Evolutionary conservation across 2,797 vertebrate species (phyloP).

Genomic region (Channallabes apus): DNA sequence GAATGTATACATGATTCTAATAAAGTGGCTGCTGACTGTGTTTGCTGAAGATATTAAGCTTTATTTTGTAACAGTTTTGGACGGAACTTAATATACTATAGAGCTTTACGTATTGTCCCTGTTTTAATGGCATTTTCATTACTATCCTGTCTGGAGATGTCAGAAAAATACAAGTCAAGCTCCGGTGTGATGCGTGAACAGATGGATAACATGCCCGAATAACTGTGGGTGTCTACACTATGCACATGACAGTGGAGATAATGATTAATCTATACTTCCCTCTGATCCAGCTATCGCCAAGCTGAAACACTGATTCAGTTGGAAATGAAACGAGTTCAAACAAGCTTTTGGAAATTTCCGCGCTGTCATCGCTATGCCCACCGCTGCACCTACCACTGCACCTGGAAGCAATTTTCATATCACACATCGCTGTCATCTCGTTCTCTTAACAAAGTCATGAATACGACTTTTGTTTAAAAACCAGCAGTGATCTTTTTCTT

Average conservation of each 20-base stretch:
- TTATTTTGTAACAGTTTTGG: neutral
- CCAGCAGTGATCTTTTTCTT: neutral
- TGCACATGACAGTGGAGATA: neutral
- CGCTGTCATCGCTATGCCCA: conserved; percentile 17
- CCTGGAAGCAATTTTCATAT: conserved; percentile 44
- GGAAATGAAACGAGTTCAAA: neutral
- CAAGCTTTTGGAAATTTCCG: neutral
- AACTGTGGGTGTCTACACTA: neutral
- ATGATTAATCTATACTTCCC: neutral
- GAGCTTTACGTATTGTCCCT: neutral
- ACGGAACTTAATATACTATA: neutral
- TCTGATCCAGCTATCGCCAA: neutral
- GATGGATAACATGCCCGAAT: neutral
- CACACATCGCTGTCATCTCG: conserved; percentile 31
- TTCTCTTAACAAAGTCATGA: neutral
- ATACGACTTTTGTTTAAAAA: conserved; percentile 6
- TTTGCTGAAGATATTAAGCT: neutral
- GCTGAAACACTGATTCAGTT: neutral
- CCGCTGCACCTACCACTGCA: conserved; percentile 39
- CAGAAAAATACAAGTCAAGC: too few relatives aligned
- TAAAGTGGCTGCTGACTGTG: neutral
- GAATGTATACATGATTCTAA: neutral
- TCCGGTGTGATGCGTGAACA: neutral
- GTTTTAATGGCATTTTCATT: too few relatives aligned
- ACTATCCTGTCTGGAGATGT: neutral